Base-by-base conservation (phyloP, 2,888 invertebrate species). In the Hypercompe scribonia region DNA sequence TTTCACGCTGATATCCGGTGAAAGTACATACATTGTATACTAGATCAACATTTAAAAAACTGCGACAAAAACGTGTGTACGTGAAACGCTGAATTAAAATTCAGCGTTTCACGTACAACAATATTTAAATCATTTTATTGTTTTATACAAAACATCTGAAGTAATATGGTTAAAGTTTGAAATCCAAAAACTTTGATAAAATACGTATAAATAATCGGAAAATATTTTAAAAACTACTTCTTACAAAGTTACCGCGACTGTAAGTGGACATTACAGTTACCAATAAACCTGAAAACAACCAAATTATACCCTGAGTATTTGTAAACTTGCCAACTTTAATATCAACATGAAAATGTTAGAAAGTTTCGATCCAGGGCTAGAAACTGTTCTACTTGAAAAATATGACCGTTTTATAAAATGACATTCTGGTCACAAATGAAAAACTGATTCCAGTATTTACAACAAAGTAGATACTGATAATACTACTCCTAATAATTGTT, bases 301-400 rank as follows among this genome's bases (percentile, higher is more conserved):
- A 73, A 76, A 82, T 78, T 83, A 79, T 81, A 75, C 68, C 74
- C 70, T 73, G 68, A 83, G 67, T 71, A 74, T 74, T 83, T 82
- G 82, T 81, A 77, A 78, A 78, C 72, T 81, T 82, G 82, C 82
- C 82, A 82, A 82, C 75, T 81, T 75, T 67, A 77, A 75, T 74
- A 81, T 82, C 81, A 83, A 71, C 84, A 83, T 81, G 75, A 79
- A 79, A 79, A 79, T 79, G 79, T 71, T 79, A 79, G 77, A 83
- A 83, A 73, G 68, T 83, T 83, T 67, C 74, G 24, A 24, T 7
- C 50, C 73, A 66, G 75, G 42, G 46, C 67, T 74, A 68, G 73
- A 74, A 74, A 72, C 28, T 64, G 75, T 70, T 75, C 74, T 73
- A 46, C 71, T 70, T 70, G 74, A 76, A 79, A 76, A 79, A 74